Percentiles rank a stretch among this genome's conserved stretches.
These are phyloP conservation scores for Enteromius unitaeniatus DNA, from an alignment of 2,797 vertebrate species.

Conservation along the genomic window DNA sequence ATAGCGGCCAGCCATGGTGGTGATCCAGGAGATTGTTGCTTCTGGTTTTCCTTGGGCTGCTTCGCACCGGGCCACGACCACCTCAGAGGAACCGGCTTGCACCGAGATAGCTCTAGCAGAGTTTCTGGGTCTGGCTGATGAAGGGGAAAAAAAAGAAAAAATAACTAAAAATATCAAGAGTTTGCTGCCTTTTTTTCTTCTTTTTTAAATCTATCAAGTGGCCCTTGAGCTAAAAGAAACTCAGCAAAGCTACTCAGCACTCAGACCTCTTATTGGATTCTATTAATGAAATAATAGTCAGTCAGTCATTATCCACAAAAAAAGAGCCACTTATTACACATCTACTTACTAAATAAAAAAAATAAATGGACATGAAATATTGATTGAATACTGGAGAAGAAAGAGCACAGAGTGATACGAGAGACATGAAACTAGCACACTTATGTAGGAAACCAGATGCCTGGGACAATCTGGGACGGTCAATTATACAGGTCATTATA, in stretches of 20 bases:
- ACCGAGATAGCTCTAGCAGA: conserved; percentile 72
- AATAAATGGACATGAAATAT: neutral
- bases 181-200: neutral
- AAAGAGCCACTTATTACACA: neutral
- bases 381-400: conserved; percentile 4
- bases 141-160: neutral
- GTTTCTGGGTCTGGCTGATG: conserved; percentile 81
- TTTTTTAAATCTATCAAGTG: neutral
- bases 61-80: conserved; percentile 82
- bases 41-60: conserved; percentile 81
- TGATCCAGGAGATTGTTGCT: conserved; percentile 80
- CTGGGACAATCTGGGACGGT: conserved; percentile 14
- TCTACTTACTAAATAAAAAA: neutral
- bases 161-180: neutral
- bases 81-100: conserved; percentile 66
- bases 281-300: neutral
- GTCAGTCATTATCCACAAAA: neutral
- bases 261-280: neutral
- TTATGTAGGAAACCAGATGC: conserved; percentile 26
- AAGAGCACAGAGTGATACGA: neutral
- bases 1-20: conserved; percentile 68
- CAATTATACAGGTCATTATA: conserved; percentile 4
- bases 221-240: neutral
- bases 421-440: conserved; percentile 31
- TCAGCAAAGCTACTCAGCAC: neutral